Conservation (phyloP, 35 echinoderm and acorn worm species). For the Ophioderma brevispina region DNA sequence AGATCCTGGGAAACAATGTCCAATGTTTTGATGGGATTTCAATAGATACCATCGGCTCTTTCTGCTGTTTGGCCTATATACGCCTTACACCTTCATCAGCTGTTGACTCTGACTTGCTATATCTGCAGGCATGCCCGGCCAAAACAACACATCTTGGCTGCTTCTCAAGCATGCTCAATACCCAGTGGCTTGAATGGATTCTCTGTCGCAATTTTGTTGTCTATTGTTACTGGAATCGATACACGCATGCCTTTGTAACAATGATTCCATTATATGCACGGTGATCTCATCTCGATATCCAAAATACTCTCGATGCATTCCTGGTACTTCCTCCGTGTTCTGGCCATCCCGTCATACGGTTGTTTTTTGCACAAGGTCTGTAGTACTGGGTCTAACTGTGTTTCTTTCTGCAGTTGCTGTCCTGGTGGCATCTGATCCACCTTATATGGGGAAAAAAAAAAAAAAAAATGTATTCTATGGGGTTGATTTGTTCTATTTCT, state of each 20-base stretch:
- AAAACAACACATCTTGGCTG: constrained; percentile 63
- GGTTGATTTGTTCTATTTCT: constrained; percentile 33
- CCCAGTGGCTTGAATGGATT: constrained; percentile 64
- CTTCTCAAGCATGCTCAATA: constrained; percentile 58
- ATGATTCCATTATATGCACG: constrained; percentile 27
- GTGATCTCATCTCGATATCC: constrained; percentile 30
- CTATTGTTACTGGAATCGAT: background rate
- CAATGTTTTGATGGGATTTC: constrained; percentile 47
- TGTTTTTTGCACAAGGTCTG: constrained; percentile 21
- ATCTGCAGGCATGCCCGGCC: constrained; percentile 56
- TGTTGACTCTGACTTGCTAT: constrained; percentile 30
- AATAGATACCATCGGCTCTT: constrained; percentile 42
- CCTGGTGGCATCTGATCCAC: constrained; percentile 12
- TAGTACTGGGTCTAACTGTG: constrained; percentile 18
- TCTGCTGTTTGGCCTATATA: constrained; percentile 51
- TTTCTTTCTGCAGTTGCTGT: background rate
- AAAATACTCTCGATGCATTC: background rate
- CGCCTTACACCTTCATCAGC: constrained; percentile 51
- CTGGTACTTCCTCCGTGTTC: constrained; percentile 9
- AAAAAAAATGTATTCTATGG: constrained; percentile 9
- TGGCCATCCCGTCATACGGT: constrained; percentile 16
- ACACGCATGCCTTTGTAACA: constrained; percentile 37
- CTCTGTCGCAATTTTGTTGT: constrained; percentile 29
- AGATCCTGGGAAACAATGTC: constrained; percentile 51
- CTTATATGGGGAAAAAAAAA: too few species aligned